These are phyloP conservation scores for Scomber colias DNA, from an alignment of 2,113 vertebrate genomes.

Conservation along the genomic window DNA sequence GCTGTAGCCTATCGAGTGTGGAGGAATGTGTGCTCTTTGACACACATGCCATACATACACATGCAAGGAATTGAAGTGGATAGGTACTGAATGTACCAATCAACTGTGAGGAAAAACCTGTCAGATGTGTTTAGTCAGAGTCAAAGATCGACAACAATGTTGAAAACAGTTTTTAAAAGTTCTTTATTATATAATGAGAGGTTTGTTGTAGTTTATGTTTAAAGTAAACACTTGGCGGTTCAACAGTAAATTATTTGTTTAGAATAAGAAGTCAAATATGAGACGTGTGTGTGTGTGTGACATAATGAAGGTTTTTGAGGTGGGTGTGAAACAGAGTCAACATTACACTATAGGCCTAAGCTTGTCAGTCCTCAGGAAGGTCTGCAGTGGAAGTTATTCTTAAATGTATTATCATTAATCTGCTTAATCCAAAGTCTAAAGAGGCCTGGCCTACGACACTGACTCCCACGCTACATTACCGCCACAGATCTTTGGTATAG, in stretches of 20 bases:
- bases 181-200: constrained; percentile 32
- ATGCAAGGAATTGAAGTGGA: neutral
- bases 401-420: constrained; percentile 82
- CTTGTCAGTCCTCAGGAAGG: constrained; percentile 55
- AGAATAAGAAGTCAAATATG: constrained; percentile 10
- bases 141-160: neutral
- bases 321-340: constrained; percentile 41
- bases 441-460: constrained; percentile 59
- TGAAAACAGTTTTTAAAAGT: neutral
- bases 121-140: neutral
- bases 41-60: neutral
- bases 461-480: constrained; percentile 50
- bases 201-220: constrained; percentile 20
- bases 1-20: neutral
- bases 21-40: constrained; percentile 40
- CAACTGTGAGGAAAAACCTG: constrained; percentile 1
- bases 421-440: constrained; percentile 79
- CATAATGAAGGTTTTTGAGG: constrained; percentile 9
- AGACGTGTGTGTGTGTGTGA: neutral
- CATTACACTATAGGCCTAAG: constrained; percentile 45
- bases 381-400: constrained; percentile 74
- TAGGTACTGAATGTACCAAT: neutral
- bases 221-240: neutral
- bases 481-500: constrained; percentile 44
- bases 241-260: neutral